Conservation (phyloP, 2,113 vertebrate species). For the rat (Rattus norvegicus) region DNA sequence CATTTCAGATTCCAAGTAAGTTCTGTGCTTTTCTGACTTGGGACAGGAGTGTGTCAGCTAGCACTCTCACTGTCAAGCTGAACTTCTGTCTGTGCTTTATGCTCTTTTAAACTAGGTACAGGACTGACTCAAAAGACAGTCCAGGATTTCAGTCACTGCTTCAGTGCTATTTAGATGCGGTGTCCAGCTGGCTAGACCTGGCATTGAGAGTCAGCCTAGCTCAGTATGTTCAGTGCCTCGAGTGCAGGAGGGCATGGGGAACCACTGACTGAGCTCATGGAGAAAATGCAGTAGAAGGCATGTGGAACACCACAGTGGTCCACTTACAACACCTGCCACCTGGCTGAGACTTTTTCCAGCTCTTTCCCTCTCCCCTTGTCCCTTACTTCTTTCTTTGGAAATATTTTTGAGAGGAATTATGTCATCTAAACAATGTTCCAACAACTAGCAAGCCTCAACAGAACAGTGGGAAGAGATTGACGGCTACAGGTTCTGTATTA, state of each 20-base stretch:
- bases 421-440: background rate
- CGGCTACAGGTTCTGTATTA: background rate
- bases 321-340: no score
- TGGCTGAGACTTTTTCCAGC: background rate
- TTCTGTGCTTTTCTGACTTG: background rate
- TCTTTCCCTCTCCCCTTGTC: background rate
- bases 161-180: background rate
- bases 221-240: background rate
- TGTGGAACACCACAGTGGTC: rapidly evolving
- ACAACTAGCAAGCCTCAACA: background rate
- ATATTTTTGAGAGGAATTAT: background rate
- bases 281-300: background rate
- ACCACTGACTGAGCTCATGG: background rate
- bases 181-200: background rate
- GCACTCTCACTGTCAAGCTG: rapidly evolving
- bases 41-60: background rate
- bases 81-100: background rate
- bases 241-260: background rate
- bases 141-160: background rate
- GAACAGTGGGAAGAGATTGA: background rate
- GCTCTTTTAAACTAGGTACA: background rate
- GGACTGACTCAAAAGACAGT: background rate
- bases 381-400: background rate
- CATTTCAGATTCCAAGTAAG: background rate
- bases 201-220: no score